A percentile compares a stretch with the other conserved stretches of the same genome.
phyloP scores from a whole-genome alignment of 37 sponge, comb jelly and placozoan species.

The Ephydatia muelleri region DNA sequence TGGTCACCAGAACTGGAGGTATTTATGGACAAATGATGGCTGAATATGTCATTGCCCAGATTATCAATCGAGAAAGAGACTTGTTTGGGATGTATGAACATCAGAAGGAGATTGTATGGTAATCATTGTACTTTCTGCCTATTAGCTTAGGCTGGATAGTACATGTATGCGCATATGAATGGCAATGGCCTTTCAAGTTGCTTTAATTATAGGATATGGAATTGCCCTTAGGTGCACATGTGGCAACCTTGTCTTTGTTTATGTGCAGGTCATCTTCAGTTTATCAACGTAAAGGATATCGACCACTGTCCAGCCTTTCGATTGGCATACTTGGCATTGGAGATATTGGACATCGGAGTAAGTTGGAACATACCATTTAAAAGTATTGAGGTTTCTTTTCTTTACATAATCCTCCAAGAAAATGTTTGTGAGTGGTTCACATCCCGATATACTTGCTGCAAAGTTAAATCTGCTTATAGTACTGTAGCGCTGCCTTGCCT shows the following conservation, averaged over 20 bases:
- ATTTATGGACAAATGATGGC: constrained; percentile 56
- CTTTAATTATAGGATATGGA: too few species aligned
- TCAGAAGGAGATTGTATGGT: constrained; percentile 30
- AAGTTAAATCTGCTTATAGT: too few species aligned
- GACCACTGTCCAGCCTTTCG: constrained; percentile 11
- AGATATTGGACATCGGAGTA: constrained; percentile 48
- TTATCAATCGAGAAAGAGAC: constrained; percentile 28
- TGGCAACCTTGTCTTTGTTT: not conserved
- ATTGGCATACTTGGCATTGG: constrained; percentile 67
- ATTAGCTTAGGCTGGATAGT: too few species aligned
- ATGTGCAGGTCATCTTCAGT: not conserved
- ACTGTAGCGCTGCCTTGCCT: too few species aligned
- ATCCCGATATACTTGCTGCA: too few species aligned
- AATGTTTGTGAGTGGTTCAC: not conserved
- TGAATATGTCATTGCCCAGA: constrained; percentile 62
- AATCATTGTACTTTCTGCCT: not conserved
- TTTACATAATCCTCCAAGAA: too few species aligned
- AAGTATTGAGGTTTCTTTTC: not conserved
- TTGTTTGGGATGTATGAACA: constrained; percentile 20
- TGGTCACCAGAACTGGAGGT: constrained; percentile 46
- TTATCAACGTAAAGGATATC: not conserved
- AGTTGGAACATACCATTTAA: not conserved
- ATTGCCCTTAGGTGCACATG: not conserved
- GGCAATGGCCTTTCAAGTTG: not conserved
- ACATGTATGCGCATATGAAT: too few species aligned